Conservation (phyloP, 2,113 vertebrate genomes). For the Rutilus rutilus region DNA sequence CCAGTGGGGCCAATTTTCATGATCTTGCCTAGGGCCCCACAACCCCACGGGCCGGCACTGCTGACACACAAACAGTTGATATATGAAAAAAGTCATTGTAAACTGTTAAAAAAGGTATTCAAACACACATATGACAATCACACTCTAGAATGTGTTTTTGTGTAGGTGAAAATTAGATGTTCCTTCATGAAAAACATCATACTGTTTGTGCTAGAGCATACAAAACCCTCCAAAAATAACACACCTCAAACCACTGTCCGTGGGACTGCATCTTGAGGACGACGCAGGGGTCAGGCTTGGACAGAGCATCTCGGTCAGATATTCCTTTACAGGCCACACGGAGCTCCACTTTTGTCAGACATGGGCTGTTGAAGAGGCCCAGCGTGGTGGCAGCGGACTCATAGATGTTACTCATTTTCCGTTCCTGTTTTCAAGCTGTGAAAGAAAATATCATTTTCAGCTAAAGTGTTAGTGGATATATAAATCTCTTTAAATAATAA, state of each 20-base stretch:
- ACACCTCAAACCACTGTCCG: conserved; percentile 88
- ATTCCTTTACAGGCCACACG: conserved; percentile 85
- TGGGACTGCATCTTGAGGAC: conserved; percentile 85
- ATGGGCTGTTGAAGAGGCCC: conserved; percentile 84
- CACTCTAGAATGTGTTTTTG: not conserved
- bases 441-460: not conserved
- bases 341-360: conserved; percentile 86
- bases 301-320: conserved; percentile 81
- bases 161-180: not conserved
- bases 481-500: too few relatives aligned
- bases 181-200: not conserved
- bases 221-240: not conserved
- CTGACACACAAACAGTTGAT: not conserved
- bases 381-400: conserved; percentile 80
- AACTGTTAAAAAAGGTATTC: not conserved
- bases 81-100: not conserved
- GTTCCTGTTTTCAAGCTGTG: conserved; percentile 41
- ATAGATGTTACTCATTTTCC: conserved; percentile 79
- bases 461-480: not conserved
- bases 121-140: not conserved
- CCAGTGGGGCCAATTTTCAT: too few relatives aligned
- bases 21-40: too few relatives aligned
- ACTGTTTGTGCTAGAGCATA: not conserved
- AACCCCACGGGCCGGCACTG: too few relatives aligned
- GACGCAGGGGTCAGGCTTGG: conserved; percentile 85